Percentiles rank a stretch among this genome's conserved stretches.
Conservation (phyloP, 1,140 invertebrate genomes). For the Rhagoletis zephyria region DNA sequence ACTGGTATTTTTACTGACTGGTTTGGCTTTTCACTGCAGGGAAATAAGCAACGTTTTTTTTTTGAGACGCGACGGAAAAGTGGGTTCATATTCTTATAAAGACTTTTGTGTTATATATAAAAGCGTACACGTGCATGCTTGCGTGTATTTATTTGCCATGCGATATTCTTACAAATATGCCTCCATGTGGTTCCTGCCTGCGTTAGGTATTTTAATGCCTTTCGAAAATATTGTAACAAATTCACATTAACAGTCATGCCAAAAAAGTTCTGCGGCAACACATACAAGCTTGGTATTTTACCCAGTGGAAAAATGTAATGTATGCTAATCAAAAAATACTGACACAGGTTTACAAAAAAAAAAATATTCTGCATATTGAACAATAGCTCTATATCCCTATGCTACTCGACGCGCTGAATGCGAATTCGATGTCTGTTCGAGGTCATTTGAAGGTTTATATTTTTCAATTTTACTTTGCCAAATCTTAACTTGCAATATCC, state of each 20-base stretch:
- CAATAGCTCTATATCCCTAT: too few species aligned
- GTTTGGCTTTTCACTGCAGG: too few species aligned
- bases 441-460: too few species aligned
- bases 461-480: too few species aligned
- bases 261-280: background rate
- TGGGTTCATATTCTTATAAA: constrained; percentile 11
- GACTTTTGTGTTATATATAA: background rate
- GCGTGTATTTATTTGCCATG: background rate
- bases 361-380: too few species aligned
- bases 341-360: too few species aligned
- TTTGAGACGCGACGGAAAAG: background rate
- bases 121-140: background rate
- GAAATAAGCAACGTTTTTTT: background rate
- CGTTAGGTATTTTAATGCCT: constrained; percentile 30
- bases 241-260: constrained; percentile 42
- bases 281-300: background rate
- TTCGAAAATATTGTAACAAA: constrained; percentile 48
- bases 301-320: too few species aligned
- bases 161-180: background rate
- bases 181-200: background rate
- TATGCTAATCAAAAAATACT: too few species aligned
- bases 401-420: too few species aligned
- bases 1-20: too few species aligned
- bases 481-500: too few species aligned
- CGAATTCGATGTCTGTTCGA: too few species aligned